A percentile compares a stretch with the other conserved stretches of the same genome.
Evolutionary conservation across 1,140 invertebrate genomes (phyloP).

Genomic region (Ganaspis sp.): DNA sequence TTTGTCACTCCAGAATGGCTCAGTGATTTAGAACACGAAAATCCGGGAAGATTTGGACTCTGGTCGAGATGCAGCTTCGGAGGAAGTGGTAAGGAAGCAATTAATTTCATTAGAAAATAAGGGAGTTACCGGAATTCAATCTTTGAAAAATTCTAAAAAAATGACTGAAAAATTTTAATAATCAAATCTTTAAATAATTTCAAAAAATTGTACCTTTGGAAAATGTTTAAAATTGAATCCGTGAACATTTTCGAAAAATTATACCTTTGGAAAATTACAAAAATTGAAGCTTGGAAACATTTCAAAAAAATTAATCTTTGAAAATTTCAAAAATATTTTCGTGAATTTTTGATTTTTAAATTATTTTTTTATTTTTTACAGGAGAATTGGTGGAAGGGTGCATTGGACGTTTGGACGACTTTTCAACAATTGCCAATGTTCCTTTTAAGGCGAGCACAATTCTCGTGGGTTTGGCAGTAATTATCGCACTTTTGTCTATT

Average conservation of each 20-base stretch:
- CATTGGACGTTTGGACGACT: constrained; percentile 88
- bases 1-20: constrained; percentile 98
- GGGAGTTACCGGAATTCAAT: too few relatives aligned
- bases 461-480: constrained; percentile 90
- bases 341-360: too few relatives aligned
- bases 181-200: too few relatives aligned
- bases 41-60: constrained; percentile 93
- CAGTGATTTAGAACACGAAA: constrained; percentile 88
- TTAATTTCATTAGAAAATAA: not conserved
- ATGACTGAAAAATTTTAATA: too few relatives aligned
- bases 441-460: constrained; percentile 90
- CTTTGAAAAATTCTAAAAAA: too few relatives aligned
- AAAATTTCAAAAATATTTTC: too few relatives aligned
- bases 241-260: too few relatives aligned
- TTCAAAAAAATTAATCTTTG: too few relatives aligned
- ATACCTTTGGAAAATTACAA: too few relatives aligned
- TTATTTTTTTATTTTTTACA: constrained; percentile 57
- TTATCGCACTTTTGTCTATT: constrained; percentile 90
- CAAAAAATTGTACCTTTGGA: too few relatives aligned
- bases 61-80: constrained; percentile 87
- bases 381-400: constrained; percentile 85
- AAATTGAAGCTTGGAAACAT: too few relatives aligned
- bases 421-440: constrained; percentile 87
- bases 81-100: constrained; percentile 60
- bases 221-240: too few relatives aligned